These are phyloP conservation scores for Lithophane semibrunnea DNA, from an alignment of 2,888 invertebrate genomes.

Conservation along the genomic window DNA sequence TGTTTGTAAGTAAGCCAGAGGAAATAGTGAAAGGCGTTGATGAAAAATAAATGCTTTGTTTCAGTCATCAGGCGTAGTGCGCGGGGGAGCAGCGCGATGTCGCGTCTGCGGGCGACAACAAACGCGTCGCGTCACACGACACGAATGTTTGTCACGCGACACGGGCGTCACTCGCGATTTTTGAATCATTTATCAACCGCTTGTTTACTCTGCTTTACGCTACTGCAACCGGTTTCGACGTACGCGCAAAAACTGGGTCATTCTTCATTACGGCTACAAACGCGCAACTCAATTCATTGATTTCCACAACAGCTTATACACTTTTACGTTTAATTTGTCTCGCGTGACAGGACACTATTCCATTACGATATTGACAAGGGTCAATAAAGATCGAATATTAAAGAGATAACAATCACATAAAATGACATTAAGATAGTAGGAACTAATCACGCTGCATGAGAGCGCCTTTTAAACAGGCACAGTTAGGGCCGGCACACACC, in stretches of 20 bases:
- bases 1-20: conserved; percentile 40
- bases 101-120: conserved; percentile 64
- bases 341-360: conserved; percentile 70
- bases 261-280: conserved; percentile 71
- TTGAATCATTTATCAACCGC: conserved; percentile 78
- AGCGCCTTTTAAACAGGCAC: conserved; percentile 36
- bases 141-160: conserved; percentile 62
- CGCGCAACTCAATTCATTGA: conserved; percentile 72
- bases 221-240: conserved; percentile 69
- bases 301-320: conserved; percentile 53
- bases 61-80: conserved; percentile 62
- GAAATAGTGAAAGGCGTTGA: conserved; percentile 61
- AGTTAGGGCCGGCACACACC: background rate
- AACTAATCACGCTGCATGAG: conserved; percentile 54
- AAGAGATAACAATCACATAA: conserved; percentile 63
- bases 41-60: conserved; percentile 69
- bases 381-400: conserved; percentile 69
- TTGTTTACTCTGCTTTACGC: conserved; percentile 75
- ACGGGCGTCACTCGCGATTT: conserved; percentile 72
- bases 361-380: conserved; percentile 70
- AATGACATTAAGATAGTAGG: conserved; percentile 52
- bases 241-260: conserved; percentile 72
- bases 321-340: conserved; percentile 61
- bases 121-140: conserved; percentile 56
- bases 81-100: conserved; percentile 47